Evolutionary conservation across 2,113 vertebrate genomes (phyloP).

Genomic region (Phyllostomus hastatus): DNA sequence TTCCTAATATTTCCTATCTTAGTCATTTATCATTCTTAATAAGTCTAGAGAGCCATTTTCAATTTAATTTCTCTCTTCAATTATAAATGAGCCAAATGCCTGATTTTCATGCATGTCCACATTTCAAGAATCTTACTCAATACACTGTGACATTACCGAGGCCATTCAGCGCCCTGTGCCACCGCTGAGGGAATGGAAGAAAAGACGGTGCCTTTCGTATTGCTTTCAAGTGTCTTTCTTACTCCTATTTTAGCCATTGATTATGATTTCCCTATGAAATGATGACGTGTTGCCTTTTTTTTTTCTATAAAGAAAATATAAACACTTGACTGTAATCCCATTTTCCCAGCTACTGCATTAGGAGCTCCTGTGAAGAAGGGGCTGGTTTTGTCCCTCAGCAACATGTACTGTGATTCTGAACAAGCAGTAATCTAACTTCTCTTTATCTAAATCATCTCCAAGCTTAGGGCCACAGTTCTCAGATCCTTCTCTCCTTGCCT

Average conservation of each 20-base stretch:
- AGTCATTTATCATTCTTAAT: constrained; percentile 38
- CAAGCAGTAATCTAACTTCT: neutral
- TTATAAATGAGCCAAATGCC: constrained; percentile 46
- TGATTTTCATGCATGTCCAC: neutral
- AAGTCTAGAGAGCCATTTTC: constrained; percentile 9
- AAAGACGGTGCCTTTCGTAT: neutral
- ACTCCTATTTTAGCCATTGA: neutral
- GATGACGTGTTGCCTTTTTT: neutral
- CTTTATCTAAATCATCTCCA: neutral
- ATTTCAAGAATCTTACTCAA: neutral
- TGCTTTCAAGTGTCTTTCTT: neutral
- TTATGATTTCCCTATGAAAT: neutral
- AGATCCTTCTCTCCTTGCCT: neutral
- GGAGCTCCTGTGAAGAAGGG: neutral
- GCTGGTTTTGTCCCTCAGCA: neutral
- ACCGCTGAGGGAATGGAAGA: neutral
- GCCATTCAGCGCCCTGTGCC: neutral
- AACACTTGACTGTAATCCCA: neutral
- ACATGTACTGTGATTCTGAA: neutral
- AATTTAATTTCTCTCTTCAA: constrained; percentile 31
- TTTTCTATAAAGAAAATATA: neutral
- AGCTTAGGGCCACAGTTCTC: neutral
- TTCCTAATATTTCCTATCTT: constrained; percentile 23
- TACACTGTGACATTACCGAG: neutral
- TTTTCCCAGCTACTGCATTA: neutral